Evolutionary conservation across 2,113 vertebrate genomes (phyloP).

Genomic region (Tyrannus savana): DNA sequence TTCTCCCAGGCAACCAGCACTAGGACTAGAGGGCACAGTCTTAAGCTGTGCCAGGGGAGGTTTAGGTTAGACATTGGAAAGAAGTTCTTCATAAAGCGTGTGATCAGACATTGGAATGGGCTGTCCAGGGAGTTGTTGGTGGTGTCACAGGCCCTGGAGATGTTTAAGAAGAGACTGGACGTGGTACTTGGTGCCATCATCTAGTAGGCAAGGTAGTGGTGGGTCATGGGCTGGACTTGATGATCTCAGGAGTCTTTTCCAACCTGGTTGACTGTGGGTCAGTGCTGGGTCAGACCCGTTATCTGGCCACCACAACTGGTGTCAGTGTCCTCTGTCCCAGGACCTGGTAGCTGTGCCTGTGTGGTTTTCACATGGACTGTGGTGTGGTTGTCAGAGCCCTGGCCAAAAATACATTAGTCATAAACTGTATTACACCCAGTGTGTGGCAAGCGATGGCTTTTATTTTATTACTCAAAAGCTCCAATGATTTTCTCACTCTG

Average conservation of each 20-base stretch:
- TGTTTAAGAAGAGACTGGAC: background rate
- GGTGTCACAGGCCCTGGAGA: background rate
- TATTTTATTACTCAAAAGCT: background rate
- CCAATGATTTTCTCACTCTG: background rate
- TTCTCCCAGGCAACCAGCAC: background rate
- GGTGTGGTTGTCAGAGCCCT: background rate
- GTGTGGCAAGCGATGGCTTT: background rate
- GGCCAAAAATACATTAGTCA: background rate
- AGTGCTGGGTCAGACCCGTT: background rate
- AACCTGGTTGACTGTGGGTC: background rate
- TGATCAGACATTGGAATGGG: background rate
- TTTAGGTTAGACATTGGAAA: background rate
- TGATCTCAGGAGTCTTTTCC: background rate
- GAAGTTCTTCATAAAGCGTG: background rate
- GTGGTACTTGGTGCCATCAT: background rate
- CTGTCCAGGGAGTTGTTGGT: background rate
- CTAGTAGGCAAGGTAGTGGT: background rate
- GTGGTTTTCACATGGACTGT: background rate
- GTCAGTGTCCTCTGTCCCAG: background rate
- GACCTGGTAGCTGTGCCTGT: background rate
- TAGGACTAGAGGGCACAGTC: background rate
- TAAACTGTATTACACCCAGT: rapidly evolving
- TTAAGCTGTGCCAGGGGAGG: background rate
- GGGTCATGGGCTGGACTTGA: background rate
- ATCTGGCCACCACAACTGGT: too few species aligned